Conservation (phyloP, 1,140 invertebrate genomes). For the Steinernema feltiae region DNA sequence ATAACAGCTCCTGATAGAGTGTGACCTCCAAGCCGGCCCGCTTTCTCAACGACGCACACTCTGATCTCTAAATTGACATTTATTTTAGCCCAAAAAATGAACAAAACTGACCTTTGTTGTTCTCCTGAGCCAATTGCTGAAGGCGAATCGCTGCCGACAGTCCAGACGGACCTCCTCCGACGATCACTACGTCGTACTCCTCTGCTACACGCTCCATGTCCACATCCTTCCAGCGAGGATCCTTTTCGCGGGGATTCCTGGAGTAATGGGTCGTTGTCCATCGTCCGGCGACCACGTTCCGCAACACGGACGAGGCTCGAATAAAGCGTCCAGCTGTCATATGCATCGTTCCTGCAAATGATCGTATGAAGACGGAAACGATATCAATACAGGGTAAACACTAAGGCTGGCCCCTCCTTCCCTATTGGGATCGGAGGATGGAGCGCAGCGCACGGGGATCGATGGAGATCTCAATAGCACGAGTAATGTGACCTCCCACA, state of each 20-base stretch:
- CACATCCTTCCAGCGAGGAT: slow-evolving; percentile 91
- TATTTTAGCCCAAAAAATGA: not conserved
- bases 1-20: slow-evolving; percentile 94
- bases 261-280: slow-evolving; percentile 93
- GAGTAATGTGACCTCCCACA: no score
- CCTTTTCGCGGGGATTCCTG: slow-evolving; percentile 77
- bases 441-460: not conserved
- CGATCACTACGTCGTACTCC: slow-evolving; percentile 90
- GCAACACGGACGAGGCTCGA: slow-evolving; percentile 24
- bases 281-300: slow-evolving; percentile 49
- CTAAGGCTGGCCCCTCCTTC: no score
- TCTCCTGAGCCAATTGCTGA: slow-evolving; percentile 72
- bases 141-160: slow-evolving; percentile 88
- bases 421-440: no score
- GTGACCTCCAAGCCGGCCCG: slow-evolving; percentile 85
- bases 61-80: slow-evolving; percentile 68
- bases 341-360: not conserved
- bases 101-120: slow-evolving; percentile 46
- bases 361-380: no score
- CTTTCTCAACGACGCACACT: slow-evolving; percentile 91
- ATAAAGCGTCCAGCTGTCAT: not conserved
- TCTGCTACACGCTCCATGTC: slow-evolving; percentile 87
- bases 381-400: no score
- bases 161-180: slow-evolving; percentile 94
- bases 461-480: no score